phyloP scores from a whole-genome alignment of 1,140 invertebrate genomes.

The Hermetia illucens region DNA sequence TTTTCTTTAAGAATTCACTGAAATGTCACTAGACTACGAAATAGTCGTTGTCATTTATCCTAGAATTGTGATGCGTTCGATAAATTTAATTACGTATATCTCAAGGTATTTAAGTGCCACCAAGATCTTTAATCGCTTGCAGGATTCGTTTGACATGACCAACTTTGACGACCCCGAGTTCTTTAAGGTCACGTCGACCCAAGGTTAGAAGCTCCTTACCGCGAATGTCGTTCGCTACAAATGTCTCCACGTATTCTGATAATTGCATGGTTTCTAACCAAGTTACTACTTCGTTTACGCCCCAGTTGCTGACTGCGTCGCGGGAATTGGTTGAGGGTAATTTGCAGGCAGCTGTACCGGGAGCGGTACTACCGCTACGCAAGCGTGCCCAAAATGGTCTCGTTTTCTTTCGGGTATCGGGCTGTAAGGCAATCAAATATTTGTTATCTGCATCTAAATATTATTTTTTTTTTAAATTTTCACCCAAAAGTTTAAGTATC shows the following conservation, averaged over 20 bases:
- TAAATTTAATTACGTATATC: too few relatives aligned
- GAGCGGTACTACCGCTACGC: slow-evolving; percentile 35
- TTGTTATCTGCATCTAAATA: slow-evolving; percentile 3
- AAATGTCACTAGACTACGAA: too few relatives aligned
- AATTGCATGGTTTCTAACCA: slow-evolving; percentile 85
- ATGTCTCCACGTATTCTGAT: slow-evolving; percentile 72
- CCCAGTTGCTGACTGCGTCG: slow-evolving; percentile 41
- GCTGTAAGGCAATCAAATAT: slow-evolving; percentile 17
- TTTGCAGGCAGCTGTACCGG: slow-evolving; percentile 17
- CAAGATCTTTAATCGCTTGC: slow-evolving; percentile 77
- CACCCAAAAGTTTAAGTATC: too few relatives aligned
- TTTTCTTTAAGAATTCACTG: too few relatives aligned
- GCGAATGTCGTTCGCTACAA: slow-evolving; percentile 79
- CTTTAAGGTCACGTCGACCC: slow-evolving; percentile 72
- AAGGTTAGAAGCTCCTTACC: slow-evolving; percentile 77
- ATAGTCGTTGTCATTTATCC: too few relatives aligned
- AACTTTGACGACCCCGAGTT: slow-evolving; percentile 83
- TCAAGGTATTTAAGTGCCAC: slow-evolving; percentile 24
- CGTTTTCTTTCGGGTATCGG: slow-evolving; percentile 34
- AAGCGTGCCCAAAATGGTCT: slow-evolving; percentile 35
- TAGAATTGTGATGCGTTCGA: too few relatives aligned
- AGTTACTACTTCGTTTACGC: slow-evolving; percentile 53
- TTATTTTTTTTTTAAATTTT: background rate
- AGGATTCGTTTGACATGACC: slow-evolving; percentile 90
- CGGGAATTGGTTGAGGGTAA: slow-evolving; percentile 19